A percentile compares a stretch with the other conserved stretches of the same genome.
Conservation (phyloP, 2,797 vertebrate species). For the Hypotaenidia philippensis region DNA sequence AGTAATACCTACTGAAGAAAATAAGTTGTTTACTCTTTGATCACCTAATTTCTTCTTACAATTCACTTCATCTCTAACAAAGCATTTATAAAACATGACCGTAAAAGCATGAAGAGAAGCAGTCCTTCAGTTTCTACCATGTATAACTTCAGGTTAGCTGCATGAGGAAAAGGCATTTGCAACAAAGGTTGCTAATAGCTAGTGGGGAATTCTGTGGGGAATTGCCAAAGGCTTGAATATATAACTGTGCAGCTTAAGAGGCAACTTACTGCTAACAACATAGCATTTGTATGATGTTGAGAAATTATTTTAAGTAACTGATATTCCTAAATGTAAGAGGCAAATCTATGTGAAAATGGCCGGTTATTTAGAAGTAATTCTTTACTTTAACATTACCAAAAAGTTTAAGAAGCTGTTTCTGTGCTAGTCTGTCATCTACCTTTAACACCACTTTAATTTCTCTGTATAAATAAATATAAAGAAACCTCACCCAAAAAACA, state of each 20-base stretch:
- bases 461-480: not conserved
- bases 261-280: not conserved
- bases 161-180: not conserved
- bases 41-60: not conserved
- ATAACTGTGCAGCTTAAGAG: not conserved
- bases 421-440: not conserved
- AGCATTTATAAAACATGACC: not conserved
- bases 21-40: not conserved
- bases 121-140: not conserved
- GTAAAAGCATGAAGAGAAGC: not conserved
- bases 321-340: not conserved
- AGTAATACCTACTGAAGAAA: not conserved
- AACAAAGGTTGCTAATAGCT: rapidly evolving
- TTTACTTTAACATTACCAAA: not conserved
- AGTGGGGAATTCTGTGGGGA: not conserved
- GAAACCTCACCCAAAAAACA: not conserved
- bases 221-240: not conserved
- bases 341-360: not conserved
- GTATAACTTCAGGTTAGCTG: not conserved
- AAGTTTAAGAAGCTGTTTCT: not conserved
- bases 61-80: too few species aligned
- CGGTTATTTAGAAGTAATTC: not conserved
- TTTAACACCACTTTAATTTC: not conserved
- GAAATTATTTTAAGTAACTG: not conserved
- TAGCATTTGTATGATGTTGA: not conserved